Base-by-base conservation (phyloP, 2,113 vertebrate genomes). In the Neodon shergylaensis region DNA sequence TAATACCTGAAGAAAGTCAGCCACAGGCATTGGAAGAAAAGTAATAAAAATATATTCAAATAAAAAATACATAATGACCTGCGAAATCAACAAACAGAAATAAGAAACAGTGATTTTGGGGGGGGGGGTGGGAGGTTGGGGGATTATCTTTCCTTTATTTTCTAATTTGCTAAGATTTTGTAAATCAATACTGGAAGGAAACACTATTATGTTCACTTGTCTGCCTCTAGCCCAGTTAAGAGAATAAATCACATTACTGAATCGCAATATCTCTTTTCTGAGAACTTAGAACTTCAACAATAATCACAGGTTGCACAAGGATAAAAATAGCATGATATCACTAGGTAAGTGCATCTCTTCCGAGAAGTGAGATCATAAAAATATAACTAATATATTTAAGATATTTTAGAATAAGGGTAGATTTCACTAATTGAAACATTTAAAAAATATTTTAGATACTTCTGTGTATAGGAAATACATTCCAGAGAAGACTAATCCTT, bases 251-350 rank as follows among this genome's bases (percentile, higher is more conserved):
- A 61, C 3, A 73, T 36, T 39, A 11, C 5, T 92, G 84, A 77
- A 73, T 74, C n/a, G 22, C 0, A 85, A 85, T 79, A 49, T 92
- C 73, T 66, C 72, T 77, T 39, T 85, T 84, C 73, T 52, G 68
- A 88, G 21, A 42, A 85, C 88, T 86, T 63, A 42, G 84, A 94
- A 86, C 72, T 85, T 52, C 86, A 95, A 65, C 42, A 68, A n/a
- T 68, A 83, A 36, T 39, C 24, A 22, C 2, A 47, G 79, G 77
- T 5, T 63, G 22, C n/a, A 58, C 39, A 68, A 70, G 24, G 12
- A 61, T 22, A 70, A 58, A 70, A 16, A 44, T 16, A 65, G 7
- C 17, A 3, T 39, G 17, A 5, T 11, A 28, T 73, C 33, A 72
- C 72, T 73, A 52, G 33, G 63, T 31, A 36, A 47, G 44, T 28